Base-by-base conservation (phyloP, 2,888 invertebrate genomes). In the Steinernema hermaphroditum region DNA sequence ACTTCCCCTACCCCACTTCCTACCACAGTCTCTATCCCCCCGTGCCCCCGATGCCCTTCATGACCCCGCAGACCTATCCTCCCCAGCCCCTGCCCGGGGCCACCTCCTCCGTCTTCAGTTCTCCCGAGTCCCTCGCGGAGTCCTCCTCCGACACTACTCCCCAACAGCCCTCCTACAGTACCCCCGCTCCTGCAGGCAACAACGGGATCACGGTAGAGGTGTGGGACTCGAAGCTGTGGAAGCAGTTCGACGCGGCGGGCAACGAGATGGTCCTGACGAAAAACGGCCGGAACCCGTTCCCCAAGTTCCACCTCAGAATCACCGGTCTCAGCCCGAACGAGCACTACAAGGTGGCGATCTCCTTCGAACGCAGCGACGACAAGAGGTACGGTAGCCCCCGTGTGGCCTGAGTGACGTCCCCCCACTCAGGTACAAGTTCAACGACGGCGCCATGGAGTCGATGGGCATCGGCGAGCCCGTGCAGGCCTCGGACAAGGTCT, bases 211-310 rank as follows among this genome's bases (percentile, higher is more conserved):
- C 27, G 27, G 62, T 62, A 24, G 34, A 16, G 9, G 16, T 32
- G 2, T 12, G 12, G 16, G 32, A 62, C 32, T 14, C 9, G 34
- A 32, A 62, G 62, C 34, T 62, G 8, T 62, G 62, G 62, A 27
- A 24, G 34, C 32, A 29, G 16, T 62, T 62, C 34, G 29, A 62
- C 34, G 62, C 12, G 16, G 62, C 32, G 27, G 62, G 62, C 8
- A 62, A 62, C 62, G 62, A 62, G 32, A 62, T 62, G 62, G 32
- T 62, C n/a, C n/a, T 62, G 14, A 62, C 29, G 27, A 62, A 62
- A 14, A 2, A 1, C 1, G 62, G 62, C 32, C 27, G 62, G 62
- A 62, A 62, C n/a, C 62, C 62, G 12, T 62, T 62, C 32, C 62
- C 62, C 62, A 62, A 62, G n/a, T 32, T 62, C 62, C 62, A 62